Percentiles rank a stretch among this genome's conserved stretches.
These are phyloP conservation scores for Augochlorella aurata DNA, from an alignment of 2,888 invertebrate species.

Conservation along the genomic window DNA sequence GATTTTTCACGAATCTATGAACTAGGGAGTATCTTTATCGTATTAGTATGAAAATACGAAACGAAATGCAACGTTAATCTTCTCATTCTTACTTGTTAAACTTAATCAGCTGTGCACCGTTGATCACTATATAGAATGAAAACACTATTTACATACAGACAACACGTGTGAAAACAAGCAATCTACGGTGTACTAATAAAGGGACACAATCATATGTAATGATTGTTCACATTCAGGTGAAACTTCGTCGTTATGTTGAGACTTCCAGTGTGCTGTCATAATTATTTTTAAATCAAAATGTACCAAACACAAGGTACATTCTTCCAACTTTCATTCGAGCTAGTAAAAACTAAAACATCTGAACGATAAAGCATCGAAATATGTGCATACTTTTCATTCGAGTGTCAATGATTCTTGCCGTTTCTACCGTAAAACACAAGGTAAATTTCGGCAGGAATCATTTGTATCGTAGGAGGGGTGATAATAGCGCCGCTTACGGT, in stretches of 20 bases:
- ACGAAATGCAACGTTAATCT: background rate
- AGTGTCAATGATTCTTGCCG: background rate
- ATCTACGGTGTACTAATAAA: background rate
- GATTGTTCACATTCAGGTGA: slow-evolving; percentile 1
- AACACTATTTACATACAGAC: slow-evolving; percentile 6
- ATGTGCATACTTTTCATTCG: background rate
- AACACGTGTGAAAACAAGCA: background rate
- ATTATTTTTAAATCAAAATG: too few species aligned
- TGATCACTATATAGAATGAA: slow-evolving; percentile 5
- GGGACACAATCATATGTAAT: background rate
- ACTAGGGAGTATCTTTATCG: background rate
- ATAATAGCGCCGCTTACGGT: too few species aligned
- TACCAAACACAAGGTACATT: too few species aligned
- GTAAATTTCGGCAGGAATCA: background rate
- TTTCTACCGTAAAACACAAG: background rate
- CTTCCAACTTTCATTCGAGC: too few species aligned
- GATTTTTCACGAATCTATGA: background rate
- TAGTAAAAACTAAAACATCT: too few species aligned
- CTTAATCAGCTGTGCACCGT: background rate
- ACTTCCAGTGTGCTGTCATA: background rate
- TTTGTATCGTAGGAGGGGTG: background rate
- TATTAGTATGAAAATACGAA: background rate
- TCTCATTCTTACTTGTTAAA: background rate
- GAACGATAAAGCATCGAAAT: too few species aligned
- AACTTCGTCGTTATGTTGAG: background rate